Conservation (phyloP, 2,113 vertebrate genomes). For the Percopsis transmontana region DNA sequence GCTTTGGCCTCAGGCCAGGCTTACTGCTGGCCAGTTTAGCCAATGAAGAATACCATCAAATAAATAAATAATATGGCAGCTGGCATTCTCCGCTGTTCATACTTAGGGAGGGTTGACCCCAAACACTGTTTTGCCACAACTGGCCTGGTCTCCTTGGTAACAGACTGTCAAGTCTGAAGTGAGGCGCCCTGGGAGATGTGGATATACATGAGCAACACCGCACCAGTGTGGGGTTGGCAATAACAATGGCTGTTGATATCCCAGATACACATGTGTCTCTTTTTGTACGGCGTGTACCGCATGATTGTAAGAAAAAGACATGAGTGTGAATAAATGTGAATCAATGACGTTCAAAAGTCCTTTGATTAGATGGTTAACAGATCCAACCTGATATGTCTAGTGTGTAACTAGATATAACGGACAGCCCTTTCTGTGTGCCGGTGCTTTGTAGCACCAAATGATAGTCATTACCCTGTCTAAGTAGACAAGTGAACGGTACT, state of each 20-base stretch:
- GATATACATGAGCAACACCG: slow-evolving; percentile 42
- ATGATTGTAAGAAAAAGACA: slow-evolving; percentile 6
- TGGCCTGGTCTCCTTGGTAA: slow-evolving; percentile 76
- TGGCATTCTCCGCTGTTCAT: slow-evolving; percentile 77
- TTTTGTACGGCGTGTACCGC: slow-evolving; percentile 13
- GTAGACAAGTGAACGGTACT: slow-evolving; percentile 79
- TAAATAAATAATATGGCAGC: slow-evolving; percentile 67
- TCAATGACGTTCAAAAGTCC: slow-evolving; percentile 8
- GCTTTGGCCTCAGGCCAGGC: slow-evolving; percentile 72
- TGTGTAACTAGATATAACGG: slow-evolving; percentile 73
- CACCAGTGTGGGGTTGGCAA: slow-evolving; percentile 40
- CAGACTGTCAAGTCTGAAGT: slow-evolving; percentile 74
- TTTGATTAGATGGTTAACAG: slow-evolving; percentile 62
- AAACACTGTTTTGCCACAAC: slow-evolving; percentile 72
- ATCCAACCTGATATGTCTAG: slow-evolving; percentile 50
- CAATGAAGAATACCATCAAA: slow-evolving; percentile 71
- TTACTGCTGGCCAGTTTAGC: slow-evolving; percentile 66
- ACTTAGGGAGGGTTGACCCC: slow-evolving; percentile 75
- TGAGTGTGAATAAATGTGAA: too few relatives aligned
- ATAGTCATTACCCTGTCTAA: slow-evolving; percentile 83
- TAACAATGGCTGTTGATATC: slow-evolving; percentile 32
- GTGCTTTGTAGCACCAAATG: slow-evolving; percentile 78
- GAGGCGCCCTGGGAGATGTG: slow-evolving; percentile 56
- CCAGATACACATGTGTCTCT: slow-evolving; percentile 34
- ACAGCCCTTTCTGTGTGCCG: slow-evolving; percentile 69